These are phyloP conservation scores for Semicossyphus pulcher DNA, from an alignment of 2,113 vertebrate species.

Conservation along the genomic window DNA sequence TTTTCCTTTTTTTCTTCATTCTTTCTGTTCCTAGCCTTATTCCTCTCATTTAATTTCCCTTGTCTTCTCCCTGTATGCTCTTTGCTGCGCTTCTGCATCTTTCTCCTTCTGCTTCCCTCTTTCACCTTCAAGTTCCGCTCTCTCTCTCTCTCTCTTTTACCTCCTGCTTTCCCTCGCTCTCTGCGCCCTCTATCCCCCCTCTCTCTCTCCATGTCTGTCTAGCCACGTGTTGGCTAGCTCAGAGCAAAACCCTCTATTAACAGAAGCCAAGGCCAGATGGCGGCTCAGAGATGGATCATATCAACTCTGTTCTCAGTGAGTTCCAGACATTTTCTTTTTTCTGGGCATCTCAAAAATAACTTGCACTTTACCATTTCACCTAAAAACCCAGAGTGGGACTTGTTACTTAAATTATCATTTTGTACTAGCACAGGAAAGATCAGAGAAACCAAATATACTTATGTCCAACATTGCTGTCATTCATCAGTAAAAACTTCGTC, in stretches of 20 bases:
- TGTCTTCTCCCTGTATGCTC: conserved; percentile 19
- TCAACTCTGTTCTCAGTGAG: conserved; percentile 52
- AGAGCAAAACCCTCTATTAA: conserved; percentile 64
- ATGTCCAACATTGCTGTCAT: neutral
- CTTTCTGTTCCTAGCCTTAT: conserved; percentile 25
- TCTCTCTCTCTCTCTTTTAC: conserved; percentile 9
- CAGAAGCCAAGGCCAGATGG: conserved; percentile 69
- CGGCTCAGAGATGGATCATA: conserved; percentile 62
- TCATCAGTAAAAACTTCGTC: neutral
- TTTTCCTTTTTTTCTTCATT: conserved; percentile 17
- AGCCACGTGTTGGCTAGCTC: conserved; percentile 53
- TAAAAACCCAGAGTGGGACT: conserved; percentile 35
- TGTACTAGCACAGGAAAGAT: neutral
- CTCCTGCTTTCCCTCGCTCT: conserved; percentile 4
- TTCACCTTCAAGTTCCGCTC: conserved; percentile 41
- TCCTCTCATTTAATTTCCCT: conserved; percentile 42
- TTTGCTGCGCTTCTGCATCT: conserved; percentile 5
- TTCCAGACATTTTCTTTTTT: conserved; percentile 24
- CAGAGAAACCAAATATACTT: conserved; percentile 6
- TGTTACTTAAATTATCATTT: conserved; percentile 15
- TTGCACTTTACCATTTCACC: conserved; percentile 54
- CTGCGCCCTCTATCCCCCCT: conserved; percentile 2
- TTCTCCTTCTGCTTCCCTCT: conserved; percentile 9
- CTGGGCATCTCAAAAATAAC: conserved; percentile 44
- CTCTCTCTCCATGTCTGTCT: conserved; percentile 7